A percentile compares a stretch with the other conserved stretches of the same genome.
Evolutionary conservation across 2,797 vertebrate genomes (phyloP).

Genomic region (Thripadectes ignobilis): DNA sequence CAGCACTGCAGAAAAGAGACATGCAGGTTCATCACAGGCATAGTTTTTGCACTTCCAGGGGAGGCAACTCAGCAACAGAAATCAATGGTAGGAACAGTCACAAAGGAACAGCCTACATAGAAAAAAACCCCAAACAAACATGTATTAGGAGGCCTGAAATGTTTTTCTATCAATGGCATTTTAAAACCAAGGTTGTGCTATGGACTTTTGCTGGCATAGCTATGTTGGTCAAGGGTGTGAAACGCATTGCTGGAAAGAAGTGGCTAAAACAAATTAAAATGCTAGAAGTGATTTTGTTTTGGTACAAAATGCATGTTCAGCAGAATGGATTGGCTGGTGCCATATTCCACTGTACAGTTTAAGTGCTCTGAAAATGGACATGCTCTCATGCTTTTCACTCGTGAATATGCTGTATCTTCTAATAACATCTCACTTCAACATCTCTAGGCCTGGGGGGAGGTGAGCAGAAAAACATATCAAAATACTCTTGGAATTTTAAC

Average conservation of each 20-base stretch:
- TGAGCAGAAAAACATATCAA: neutral
- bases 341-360: neutral
- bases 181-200: neutral
- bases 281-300: neutral
- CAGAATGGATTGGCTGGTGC: neutral
- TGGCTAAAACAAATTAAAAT: neutral
- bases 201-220: neutral
- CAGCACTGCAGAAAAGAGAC: neutral
- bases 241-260: neutral
- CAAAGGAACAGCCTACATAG: neutral
- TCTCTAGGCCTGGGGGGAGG: neutral
- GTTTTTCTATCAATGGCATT: neutral
- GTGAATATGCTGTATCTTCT: neutral
- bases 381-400: neutral
- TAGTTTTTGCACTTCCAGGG: neutral
- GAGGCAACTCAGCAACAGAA: neutral
- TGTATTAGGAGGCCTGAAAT: neutral
- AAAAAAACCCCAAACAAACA: neutral
- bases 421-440: neutral
- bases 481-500: neutral
- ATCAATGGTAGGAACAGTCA: neutral
- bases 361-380: neutral
- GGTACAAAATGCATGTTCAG: neutral
- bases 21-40: neutral
- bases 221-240: neutral